Evolutionary conservation across 2,797 vertebrate species (phyloP), one percentile per base, ranked within the genome.

Genomic region (Gallinago solitaria): DNA sequence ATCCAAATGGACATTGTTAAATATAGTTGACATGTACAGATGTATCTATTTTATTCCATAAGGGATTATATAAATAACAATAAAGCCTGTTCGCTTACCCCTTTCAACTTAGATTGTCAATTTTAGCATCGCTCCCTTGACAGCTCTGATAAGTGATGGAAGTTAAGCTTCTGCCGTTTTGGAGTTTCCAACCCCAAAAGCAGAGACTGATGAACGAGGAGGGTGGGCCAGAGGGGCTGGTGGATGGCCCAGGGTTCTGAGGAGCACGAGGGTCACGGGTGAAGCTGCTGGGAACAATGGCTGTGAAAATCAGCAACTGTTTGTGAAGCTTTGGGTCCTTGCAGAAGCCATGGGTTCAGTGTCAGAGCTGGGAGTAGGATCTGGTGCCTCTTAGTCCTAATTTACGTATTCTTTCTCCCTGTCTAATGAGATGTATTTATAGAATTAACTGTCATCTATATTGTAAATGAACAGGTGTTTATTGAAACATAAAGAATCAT

Each of bases 71-170:
- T 91, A 90, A 91, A 85, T 94, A 96, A 76, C 60, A 79, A 24
- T 82, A 87, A 90, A 87, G 33, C 51, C 78, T 91, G 89, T 93
- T 92, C 71, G 43, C 79, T 80, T 86, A 77, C 78, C 83, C 50
- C 53, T 95, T 94, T 92, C 73, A 63, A 86, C 90, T 77, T 74
- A 60, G 68, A 60, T 32, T 89, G 90, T 94, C 81, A 89, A 20
- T 94, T 93, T 93, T 95, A 94, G 81, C 92, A 57, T 91, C 81
- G 33, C 69, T 89, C 35, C 39, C 71, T 94, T 90, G 90, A 67
- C 83, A 89, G 78, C 86, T 88, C 47, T 87, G 85, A 37, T 91
- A 90, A 86, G 54, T 86, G 73, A 90, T 63, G 76, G 74, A 80
- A 75, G 73, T 70, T 68, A 78, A 88, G 39, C 73, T 93, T 39